Percentiles rank a stretch among this genome's conserved stretches.
Evolutionary conservation across 2,888 invertebrate species (phyloP).

Genomic region (Pecten maximus): DNA sequence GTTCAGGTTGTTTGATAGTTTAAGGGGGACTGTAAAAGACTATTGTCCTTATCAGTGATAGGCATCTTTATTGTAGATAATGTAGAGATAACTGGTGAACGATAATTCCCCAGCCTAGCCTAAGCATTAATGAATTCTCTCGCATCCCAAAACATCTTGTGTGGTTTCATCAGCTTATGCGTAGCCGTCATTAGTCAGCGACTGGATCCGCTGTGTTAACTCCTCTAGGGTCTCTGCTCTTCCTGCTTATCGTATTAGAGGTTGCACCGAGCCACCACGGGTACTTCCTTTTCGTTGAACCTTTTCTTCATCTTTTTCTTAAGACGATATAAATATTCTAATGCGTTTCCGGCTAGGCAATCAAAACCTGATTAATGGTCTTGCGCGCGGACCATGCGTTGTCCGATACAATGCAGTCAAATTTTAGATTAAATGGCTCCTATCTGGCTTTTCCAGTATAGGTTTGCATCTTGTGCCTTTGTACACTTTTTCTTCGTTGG

Average conservation of each 20-base stretch:
- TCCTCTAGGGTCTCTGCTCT: constrained; percentile 33
- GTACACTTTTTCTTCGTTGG: no score
- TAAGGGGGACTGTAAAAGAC: no score
- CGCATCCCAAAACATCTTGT: no score
- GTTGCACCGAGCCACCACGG: constrained; percentile 18
- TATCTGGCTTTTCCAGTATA: background rate
- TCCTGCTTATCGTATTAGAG: constrained; percentile 35
- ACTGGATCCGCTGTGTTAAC: constrained; percentile 35
- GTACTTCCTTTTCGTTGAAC: constrained; percentile 38
- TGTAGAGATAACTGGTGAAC: no score
- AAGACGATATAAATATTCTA: constrained; percentile 36
- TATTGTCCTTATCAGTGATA: no score
- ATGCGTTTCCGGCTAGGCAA: background rate
- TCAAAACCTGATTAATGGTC: background rate
- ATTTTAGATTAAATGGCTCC: background rate
- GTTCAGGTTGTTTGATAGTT: no score
- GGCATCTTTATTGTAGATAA: no score
- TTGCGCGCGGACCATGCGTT: constrained; percentile 36
- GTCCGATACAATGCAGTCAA: constrained; percentile 4
- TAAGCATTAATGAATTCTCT: no score
- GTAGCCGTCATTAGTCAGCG: background rate
- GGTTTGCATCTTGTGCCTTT: background rate
- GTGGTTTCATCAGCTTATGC: background rate
- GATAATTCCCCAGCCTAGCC: no score
- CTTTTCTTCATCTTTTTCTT: constrained; percentile 31